Conservation (phyloP, 2,113 vertebrate species). For the Loxodonta africana region DNA sequence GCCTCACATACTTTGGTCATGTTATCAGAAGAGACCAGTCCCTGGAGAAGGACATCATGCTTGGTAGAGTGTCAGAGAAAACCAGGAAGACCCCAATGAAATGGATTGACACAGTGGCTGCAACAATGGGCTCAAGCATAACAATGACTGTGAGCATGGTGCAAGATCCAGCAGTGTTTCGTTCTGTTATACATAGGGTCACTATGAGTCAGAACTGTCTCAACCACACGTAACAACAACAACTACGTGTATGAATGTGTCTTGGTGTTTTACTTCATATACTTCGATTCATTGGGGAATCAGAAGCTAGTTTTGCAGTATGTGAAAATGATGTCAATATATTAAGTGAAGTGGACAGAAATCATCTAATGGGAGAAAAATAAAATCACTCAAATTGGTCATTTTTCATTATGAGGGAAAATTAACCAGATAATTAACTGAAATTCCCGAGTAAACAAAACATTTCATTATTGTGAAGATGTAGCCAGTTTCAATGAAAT, state of each 20-base stretch:
- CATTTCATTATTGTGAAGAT: slow-evolving; percentile 67
- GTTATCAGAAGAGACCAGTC: no score
- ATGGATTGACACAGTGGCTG: no score
- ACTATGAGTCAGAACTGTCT: no score
- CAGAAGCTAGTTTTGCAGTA: neutral
- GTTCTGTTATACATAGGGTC: no score
- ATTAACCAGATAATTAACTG: slow-evolving; percentile 50
- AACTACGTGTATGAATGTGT: neutral
- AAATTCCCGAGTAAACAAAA: slow-evolving; percentile 68
- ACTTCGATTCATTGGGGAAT: neutral
- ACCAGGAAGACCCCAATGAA: no score
- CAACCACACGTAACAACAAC: no score
- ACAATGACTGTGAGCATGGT: no score
- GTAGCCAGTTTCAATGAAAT: slow-evolving; percentile 10
- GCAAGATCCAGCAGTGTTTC: no score
- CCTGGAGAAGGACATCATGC: no score
- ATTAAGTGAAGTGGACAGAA: neutral
- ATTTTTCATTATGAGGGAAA: slow-evolving; percentile 62
- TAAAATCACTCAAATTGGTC: neutral
- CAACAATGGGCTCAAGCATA: no score
- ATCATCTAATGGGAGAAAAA: neutral
- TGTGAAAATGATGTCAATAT: neutral
- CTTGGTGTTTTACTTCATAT: neutral
- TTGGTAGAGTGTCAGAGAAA: no score
- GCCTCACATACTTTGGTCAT: no score